Evolutionary conservation across 2,888 invertebrate species (phyloP), one percentile per base, ranked within the genome.

Genomic region (Sinhomidia bicolor): DNA sequence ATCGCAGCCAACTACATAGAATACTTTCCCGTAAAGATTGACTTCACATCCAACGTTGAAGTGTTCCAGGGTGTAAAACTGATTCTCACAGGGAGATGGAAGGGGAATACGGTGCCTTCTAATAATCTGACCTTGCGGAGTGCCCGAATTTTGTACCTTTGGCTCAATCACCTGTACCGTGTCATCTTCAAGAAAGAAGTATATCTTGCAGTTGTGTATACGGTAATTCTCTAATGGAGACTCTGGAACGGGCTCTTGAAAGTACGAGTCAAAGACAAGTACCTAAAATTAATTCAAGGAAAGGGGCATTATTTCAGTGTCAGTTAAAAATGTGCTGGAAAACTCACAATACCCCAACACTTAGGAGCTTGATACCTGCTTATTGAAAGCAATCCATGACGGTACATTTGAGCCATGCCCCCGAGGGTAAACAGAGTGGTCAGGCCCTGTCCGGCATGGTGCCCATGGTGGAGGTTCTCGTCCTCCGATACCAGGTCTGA

Each of bases 171-270:
- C 96, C 94, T 98, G 97, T 91, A 98, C 96, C 0, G 98, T 98
- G 17, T 97, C 98, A 94, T 99, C 98, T 94, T 98, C 98, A 62
- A 98, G 94, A 93, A 96, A 98, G 93, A 97, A 98, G 91, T 96
- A 96, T 84, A 98, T 96, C 91, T 96, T 96, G 3, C 98, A 97
- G 92, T 96, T 95, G 26, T 98, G 95, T 84, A 98, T 94, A 92
- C 96, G 95, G 92, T 95, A 96, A 41, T 96, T 95, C 1, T 96
- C 95, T 0, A 94, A 94, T 74, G 95, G 94, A 93, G 96, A 95
- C 93, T 98, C 98, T 90, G 96, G 96, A 0, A 97, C 94, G 0
- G 96, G 96, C 94, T 97, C 96, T 95, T 96, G 96, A 93, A 96
- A 97, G 93, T 95, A 97, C 0, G 95, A 97, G 94, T 97, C 95